Evolutionary conservation across 2,113 vertebrate genomes (phyloP).

Genomic region (Sinocyclocheilus anophthalmus): DNA sequence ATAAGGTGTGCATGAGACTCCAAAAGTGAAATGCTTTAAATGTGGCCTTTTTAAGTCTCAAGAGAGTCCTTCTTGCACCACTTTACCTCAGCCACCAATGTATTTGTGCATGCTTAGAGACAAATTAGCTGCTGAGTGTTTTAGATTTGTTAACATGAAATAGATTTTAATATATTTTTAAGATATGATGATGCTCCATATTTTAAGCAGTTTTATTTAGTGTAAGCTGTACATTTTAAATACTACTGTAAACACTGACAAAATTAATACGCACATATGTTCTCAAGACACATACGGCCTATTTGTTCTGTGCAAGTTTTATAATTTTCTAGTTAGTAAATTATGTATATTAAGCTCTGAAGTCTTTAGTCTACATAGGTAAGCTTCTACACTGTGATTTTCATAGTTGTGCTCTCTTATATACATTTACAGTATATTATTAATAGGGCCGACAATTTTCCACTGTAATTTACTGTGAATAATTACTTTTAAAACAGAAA

Average conservation of each 20-base stretch:
- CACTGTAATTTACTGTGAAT: neutral
- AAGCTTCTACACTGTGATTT: neutral
- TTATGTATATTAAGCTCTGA: neutral
- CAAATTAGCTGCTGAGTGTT: neutral
- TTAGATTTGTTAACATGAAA: neutral
- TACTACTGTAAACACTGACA: neutral
- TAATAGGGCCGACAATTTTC: neutral
- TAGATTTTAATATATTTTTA: neutral
- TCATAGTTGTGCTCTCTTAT: neutral
- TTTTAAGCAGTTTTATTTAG: neutral
- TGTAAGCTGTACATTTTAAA: neutral
- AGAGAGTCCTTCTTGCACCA: neutral
- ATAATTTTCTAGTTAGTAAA: neutral
- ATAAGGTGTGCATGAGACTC: neutral
- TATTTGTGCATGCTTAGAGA: neutral
- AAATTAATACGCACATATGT: neutral
- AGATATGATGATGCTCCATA: neutral
- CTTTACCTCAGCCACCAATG: neutral
- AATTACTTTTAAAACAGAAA: neutral
- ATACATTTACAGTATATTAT: neutral
- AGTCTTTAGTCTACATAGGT: neutral
- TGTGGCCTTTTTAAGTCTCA: neutral
- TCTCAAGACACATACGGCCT: neutral
- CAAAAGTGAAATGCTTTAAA: constrained; percentile 21
- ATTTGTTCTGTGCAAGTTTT: neutral